Conservation (phyloP, 2,797 vertebrate species). For the Anguilla marmorata region DNA sequence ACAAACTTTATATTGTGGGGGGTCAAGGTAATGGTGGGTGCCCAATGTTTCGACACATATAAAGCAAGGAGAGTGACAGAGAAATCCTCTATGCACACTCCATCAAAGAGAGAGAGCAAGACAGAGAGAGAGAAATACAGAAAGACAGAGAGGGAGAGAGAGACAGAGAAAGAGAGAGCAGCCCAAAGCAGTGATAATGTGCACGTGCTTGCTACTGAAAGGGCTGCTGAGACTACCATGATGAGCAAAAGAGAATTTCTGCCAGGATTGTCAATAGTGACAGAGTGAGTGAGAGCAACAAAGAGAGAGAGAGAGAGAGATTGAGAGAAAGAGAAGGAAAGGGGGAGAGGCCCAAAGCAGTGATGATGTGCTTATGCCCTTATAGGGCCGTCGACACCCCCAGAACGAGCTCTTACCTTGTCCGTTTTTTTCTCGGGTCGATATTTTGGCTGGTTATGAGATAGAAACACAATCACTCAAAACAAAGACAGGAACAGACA, state of each 20-base stretch:
- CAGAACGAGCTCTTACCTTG: constrained; percentile 79
- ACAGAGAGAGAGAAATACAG: constrained; percentile 12
- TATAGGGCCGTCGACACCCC: constrained; percentile 21
- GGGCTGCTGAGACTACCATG: constrained; percentile 1
- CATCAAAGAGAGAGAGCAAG: not conserved
- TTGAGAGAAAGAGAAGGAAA: constrained; percentile 5
- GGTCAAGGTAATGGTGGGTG: not conserved
- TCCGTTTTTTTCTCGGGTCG: constrained; percentile 93
- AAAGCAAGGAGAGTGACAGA: not conserved
- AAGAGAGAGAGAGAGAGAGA: constrained; percentile 1
- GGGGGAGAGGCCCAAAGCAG: not conserved
- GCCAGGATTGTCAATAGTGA: not conserved
- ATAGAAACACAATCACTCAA: constrained; percentile 88
- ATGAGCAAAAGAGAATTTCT: not conserved
- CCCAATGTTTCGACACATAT: not conserved
- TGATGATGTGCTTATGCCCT: constrained; percentile 12
- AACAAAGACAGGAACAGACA: constrained; percentile 46
- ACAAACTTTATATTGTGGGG: not conserved
- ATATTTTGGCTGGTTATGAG: constrained; percentile 92
- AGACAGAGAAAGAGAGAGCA: constrained; percentile 12
- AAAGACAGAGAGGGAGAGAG: not conserved
- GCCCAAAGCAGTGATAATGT: constrained; percentile 8
- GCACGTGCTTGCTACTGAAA: constrained; percentile 20
- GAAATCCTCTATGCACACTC: not conserved
- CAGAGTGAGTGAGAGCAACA: not conserved